Evolutionary conservation across 2,888 invertebrate genomes (phyloP), one percentile per base, ranked within the genome.

Genomic region (Tanytarsus gracilentus): DNA sequence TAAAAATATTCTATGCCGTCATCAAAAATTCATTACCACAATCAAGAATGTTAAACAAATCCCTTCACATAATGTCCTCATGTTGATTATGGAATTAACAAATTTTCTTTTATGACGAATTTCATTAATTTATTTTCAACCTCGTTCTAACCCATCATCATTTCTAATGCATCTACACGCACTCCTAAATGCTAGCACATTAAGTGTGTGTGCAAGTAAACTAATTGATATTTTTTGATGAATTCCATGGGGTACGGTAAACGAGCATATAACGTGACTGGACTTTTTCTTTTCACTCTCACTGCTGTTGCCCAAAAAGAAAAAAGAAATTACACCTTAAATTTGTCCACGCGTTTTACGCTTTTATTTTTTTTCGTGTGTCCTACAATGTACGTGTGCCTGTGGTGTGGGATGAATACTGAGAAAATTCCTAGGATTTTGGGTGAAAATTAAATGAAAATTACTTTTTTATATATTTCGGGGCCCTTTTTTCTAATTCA

Each of bases 221-320:
- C 51, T 62, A 62, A 62, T 62, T 62, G 62, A 62, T 62, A 62
- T 62, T 62, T 58, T n/a, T 44, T 18, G 59, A 56, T 48, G 52
- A 18, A 49, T 21, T 26, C 59, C 40, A 33, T 44, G 58, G 59
- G 59, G 44, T 29, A 51, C 27, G 16, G 58, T 58, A 62, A 62
- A 62, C 59, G 62, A 62, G 51, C 50, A 59, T 58, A 52, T 62
- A 33, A 62, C 62, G 62, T 62, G 62, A 62, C 62, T 52, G 26
- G 58, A 30, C 29, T 23, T 21, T 53, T 56, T 56, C 36, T 53
- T 36, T 27, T 27, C 21, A 9, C 11, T 26, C 40, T 56, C 29
- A 23, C 14, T 44, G 16, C 23, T 29, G 36, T 18, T 29, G 11
- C 23, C 44, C 4, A 21, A 8, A 44, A n/a, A 16, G 49, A 25